Base-by-base conservation (phyloP, 2,113 vertebrate species). In the Anolis carolinensis region DNA sequence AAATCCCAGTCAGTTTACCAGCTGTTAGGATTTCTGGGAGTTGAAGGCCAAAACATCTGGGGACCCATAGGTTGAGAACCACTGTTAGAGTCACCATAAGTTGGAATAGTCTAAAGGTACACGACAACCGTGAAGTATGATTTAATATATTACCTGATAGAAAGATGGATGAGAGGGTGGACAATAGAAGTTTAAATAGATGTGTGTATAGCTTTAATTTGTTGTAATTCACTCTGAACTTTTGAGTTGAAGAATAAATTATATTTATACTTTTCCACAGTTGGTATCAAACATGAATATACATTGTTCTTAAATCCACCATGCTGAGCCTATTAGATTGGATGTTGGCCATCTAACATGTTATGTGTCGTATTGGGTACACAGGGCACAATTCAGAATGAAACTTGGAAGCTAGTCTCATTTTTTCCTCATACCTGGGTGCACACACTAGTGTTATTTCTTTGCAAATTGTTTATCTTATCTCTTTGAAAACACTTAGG, bases 311-410 rank as follows among this genome's bases (percentile, higher is more conserved):
- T 59, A 62, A 59, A 44, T 44, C 39, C n/a, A 3, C 55, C n/a
- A 2, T 62, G 21, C 73, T 62, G 39, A 73, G 50, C 55, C 27
- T 25, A 23, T 67, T 67, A 6, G 21, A 36, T 62, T 62, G 16
- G 52, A 30, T 82, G 25, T 23, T 83, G 30, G 27, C 50, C 88
- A 11, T 87, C 44, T 87, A 81, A 52, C 9, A 81, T 65, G 84
- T 82, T 59, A 44, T 8, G 1, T 30, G 90, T 80, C 90, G 62
- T 79, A n/a, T 10, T 48, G 5, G 7, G 91, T 90, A 84, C 90
- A 84, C 59, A 2, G 82, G 83, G 89, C 87, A 79, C 59, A 76
- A 79, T 91, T 88, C 90, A 93, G 87, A 82, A 91, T 90, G 85
- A 75, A 88, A 80, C 82, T 84, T 21, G 14, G 7, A 20, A 27